These are phyloP conservation scores for Pegoplata infirma DNA, from an alignment of 2,888 invertebrate genomes.

Conservation along the genomic window DNA sequence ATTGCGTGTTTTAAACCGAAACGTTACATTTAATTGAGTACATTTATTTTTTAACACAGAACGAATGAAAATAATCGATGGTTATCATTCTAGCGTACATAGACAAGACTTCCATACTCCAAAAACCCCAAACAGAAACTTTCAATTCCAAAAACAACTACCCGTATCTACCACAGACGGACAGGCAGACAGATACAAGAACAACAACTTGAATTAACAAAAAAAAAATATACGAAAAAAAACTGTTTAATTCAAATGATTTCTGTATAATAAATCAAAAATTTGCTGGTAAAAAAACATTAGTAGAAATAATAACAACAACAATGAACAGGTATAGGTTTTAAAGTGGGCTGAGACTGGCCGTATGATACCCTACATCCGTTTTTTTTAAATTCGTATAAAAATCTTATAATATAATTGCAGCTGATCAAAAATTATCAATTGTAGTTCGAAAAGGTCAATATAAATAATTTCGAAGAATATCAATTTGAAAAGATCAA, in stretches of 20 bases:
- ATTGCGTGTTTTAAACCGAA: conserved; percentile 52
- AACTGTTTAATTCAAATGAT: conserved; percentile 72
- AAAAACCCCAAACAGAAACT: conserved; percentile 1
- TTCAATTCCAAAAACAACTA: neutral
- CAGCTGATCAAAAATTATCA: too few species aligned
- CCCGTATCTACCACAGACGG: neutral
- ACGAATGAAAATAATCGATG: conserved; percentile 55
- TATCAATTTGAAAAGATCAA: too few species aligned
- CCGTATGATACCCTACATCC: too few species aligned
- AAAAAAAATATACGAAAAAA: conserved; percentile 69
- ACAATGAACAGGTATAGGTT: too few species aligned
- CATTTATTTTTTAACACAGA: conserved; percentile 45
- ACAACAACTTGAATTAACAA: conserved; percentile 26
- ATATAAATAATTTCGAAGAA: too few species aligned
- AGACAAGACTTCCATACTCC: neutral
- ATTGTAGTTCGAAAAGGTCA: too few species aligned
- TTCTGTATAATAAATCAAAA: conserved; percentile 76
- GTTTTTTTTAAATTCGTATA: too few species aligned
- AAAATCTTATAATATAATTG: too few species aligned
- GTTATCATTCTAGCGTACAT: conserved; percentile 46
- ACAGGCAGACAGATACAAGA: conserved; percentile 11
- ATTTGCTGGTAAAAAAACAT: conserved; percentile 48
- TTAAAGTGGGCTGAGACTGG: too few species aligned
- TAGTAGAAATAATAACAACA: conserved; percentile 37
- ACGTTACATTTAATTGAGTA: conserved; percentile 58